These are phyloP conservation scores for Archips xylosteana DNA, from an alignment of 2,888 invertebrate species.

Conservation along the genomic window DNA sequence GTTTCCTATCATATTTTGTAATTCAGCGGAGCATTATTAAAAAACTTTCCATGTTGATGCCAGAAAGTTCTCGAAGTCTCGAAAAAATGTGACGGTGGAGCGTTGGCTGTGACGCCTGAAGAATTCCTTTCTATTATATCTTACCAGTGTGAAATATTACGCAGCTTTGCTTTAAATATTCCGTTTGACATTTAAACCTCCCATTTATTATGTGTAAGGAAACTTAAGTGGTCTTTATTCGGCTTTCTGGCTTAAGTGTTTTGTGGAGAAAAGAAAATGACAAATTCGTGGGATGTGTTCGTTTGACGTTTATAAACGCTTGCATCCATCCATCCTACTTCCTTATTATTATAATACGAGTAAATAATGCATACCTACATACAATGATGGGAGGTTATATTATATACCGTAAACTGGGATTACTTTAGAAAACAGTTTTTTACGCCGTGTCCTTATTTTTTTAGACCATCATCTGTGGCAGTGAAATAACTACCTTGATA, in stretches of 20 bases:
- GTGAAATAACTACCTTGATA: no score
- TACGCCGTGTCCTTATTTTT: no score
- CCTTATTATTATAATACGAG: no score
- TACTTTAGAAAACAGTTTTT: no score
- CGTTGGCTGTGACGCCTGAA: conserved; percentile 10
- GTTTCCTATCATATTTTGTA: conserved; percentile 31
- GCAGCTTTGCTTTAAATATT: conserved; percentile 20
- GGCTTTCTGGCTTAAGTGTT: conserved; percentile 13
- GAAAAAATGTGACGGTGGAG: conserved; percentile 17
- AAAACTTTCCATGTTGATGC: conserved; percentile 25
- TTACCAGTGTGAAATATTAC: conserved; percentile 12
- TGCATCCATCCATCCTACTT: neutral
- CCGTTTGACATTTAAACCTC: conserved; percentile 31
- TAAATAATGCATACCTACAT: no score
- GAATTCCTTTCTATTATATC: conserved; percentile 25
- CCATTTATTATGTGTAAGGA: conserved; percentile 24
- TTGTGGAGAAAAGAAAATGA: neutral
- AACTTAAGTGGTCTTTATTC: conserved; percentile 19
- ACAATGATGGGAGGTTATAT: no score
- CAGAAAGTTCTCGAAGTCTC: conserved; percentile 10
- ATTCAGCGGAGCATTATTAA: conserved; percentile 28
- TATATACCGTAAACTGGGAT: no score
- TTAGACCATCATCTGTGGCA: no score
- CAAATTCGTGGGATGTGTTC: neutral
- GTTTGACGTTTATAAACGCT: neutral